Conservation (phyloP, 2,888 invertebrate species). For the Tetanocera ferruginea region DNA sequence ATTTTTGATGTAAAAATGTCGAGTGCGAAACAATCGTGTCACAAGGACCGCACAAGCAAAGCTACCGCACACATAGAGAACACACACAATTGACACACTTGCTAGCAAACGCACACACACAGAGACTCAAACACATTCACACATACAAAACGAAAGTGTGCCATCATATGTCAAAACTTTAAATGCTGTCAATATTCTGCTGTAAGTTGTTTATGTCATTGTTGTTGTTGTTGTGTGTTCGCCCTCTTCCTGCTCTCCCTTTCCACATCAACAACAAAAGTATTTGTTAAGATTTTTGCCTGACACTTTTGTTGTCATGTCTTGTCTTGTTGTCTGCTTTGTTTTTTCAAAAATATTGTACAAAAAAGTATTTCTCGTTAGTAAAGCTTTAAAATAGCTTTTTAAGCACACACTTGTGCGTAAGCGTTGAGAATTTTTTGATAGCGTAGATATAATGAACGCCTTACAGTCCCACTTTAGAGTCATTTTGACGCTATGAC, state of each 20-base stretch:
- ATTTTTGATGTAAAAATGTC: neutral
- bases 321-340: neutral
- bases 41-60: neutral
- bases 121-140: conserved; percentile 15
- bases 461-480: no score
- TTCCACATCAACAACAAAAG: neutral
- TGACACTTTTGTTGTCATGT: neutral
- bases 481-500: no score
- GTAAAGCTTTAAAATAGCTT: no score
- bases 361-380: no score
- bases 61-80: neutral
- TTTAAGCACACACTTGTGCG: no score
- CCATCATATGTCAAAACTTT: conserved; percentile 7
- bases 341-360: no score
- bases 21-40: conserved; percentile 4
- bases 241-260: neutral
- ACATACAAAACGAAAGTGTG: conserved; percentile 31
- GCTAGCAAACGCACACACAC: conserved; percentile 42
- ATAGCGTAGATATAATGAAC: no score
- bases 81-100: conserved; percentile 39
- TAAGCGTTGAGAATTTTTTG: no score
- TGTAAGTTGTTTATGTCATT: neutral
- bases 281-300: neutral
- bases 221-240: neutral
- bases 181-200: conserved; percentile 6